Evolutionary conservation across 2,113 vertebrate genomes (phyloP).

Genomic region (Thinocorus orbignyianus): DNA sequence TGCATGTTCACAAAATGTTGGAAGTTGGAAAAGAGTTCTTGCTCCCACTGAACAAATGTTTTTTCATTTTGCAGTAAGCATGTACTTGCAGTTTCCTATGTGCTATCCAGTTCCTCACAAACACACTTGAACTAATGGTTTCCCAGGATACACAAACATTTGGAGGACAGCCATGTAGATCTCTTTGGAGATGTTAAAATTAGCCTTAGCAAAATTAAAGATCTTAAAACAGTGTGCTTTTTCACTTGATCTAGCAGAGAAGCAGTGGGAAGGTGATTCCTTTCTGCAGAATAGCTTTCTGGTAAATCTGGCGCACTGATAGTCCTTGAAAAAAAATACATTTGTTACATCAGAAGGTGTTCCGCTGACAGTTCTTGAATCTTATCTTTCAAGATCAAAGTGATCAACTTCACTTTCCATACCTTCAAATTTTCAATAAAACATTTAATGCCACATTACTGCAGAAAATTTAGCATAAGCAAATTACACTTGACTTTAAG

Average conservation of each 20-base stretch:
- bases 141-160: background rate
- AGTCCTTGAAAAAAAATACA: background rate
- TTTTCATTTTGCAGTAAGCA: background rate
- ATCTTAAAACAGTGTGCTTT: background rate
- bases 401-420: background rate
- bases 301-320: background rate
- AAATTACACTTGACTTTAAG: background rate
- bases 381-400: background rate
- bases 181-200: background rate
- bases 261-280: background rate
- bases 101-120: background rate
- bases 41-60: background rate
- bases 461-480: background rate
- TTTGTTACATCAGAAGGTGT: background rate
- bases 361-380: background rate
- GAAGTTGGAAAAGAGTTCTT: background rate
- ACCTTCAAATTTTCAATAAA: background rate
- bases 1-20: background rate
- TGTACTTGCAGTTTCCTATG: background rate
- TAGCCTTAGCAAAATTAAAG: background rate
- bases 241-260: background rate
- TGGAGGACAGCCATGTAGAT: background rate
- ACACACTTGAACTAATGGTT: background rate
- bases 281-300: background rate
- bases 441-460: background rate